phyloP scores from a whole-genome alignment of 2,113 vertebrate genomes.

The Leptocoma aspasia region DNA sequence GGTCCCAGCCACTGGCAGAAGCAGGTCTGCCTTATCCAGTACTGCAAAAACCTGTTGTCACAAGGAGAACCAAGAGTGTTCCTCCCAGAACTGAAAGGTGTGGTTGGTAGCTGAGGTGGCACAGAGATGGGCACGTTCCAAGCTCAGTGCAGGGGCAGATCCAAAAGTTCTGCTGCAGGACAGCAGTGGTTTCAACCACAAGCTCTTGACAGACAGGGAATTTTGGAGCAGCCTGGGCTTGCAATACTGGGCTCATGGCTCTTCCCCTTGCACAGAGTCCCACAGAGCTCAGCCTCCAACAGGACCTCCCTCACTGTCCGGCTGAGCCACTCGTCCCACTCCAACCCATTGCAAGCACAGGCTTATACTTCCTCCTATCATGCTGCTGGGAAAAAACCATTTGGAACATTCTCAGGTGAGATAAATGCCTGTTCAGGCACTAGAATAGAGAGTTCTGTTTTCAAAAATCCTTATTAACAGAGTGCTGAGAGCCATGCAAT shows the following conservation, averaged over 20 bases:
- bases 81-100: neutral
- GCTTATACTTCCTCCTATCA: neutral
- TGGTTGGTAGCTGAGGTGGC: fast-evolving
- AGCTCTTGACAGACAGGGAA: neutral
- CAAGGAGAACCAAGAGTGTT: neutral
- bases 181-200: neutral
- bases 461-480: neutral
- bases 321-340: fast-evolving
- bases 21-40: neutral
- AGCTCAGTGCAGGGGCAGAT: neutral
- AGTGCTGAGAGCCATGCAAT: neutral
- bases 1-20: neutral
- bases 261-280: neutral
- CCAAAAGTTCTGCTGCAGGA: neutral
- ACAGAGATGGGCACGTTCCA: neutral
- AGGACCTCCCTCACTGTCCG: neutral
- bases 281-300: neutral
- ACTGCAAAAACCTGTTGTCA: neutral
- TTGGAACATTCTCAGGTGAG: neutral
- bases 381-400: neutral
- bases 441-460: neutral
- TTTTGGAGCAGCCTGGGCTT: neutral
- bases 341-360: neutral
- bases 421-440: neutral
- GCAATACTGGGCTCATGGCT: fast-evolving